phyloP scores from a whole-genome alignment of 2,888 invertebrate genomes.

The Cheilosia vulpina region DNA sequence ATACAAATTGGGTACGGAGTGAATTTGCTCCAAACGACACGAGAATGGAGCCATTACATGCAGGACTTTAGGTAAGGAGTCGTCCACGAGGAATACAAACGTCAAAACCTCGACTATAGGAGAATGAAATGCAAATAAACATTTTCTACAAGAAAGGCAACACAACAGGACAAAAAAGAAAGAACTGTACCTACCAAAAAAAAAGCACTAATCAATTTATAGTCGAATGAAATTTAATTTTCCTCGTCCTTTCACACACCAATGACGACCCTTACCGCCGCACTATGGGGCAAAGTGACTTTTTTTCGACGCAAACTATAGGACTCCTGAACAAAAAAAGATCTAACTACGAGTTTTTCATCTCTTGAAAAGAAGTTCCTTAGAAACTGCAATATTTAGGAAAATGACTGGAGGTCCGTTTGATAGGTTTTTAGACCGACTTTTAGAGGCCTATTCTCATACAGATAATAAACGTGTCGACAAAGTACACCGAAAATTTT shows the following conservation, averaged over 20 bases:
- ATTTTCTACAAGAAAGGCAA: not conserved
- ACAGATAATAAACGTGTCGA: too few species aligned
- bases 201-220: conserved; percentile 69
- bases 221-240: conserved; percentile 71
- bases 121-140: conserved; percentile 56
- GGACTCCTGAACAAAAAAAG: too few species aligned
- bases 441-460: too few species aligned
- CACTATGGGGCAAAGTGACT: too few species aligned
- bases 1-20: conserved; percentile 52
- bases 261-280: conserved; percentile 41
- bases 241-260: conserved; percentile 51
- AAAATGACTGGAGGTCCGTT: too few species aligned
- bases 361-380: too few species aligned
- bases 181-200: conserved; percentile 11
- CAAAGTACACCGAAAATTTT: too few species aligned
- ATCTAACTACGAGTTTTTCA: too few species aligned
- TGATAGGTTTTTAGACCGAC: too few species aligned
- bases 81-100: not conserved
- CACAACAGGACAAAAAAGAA: not conserved
- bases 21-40: conserved; percentile 42
- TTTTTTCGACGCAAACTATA: too few species aligned
- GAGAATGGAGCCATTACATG: conserved; percentile 57
- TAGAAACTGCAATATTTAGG: too few species aligned
- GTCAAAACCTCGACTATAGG: not conserved
- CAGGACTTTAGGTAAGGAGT: conserved; percentile 13